These are phyloP conservation scores for Protonemura montana DNA, from an alignment of 2,888 invertebrate species.

Conservation along the genomic window DNA sequence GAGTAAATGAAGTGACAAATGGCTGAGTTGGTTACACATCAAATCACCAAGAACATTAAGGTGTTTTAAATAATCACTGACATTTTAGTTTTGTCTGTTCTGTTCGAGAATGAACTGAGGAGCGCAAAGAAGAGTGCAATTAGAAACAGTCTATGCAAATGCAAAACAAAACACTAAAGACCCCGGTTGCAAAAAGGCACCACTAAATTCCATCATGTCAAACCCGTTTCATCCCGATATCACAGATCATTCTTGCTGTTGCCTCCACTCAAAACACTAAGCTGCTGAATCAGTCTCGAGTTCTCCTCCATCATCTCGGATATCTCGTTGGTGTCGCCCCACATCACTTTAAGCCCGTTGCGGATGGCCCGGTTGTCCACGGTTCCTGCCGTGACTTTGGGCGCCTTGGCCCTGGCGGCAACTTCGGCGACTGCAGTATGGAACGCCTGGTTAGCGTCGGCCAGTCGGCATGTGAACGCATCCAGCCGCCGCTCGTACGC, in stretches of 20 bases:
- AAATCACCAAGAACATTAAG: too few species aligned
- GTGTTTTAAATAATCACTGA: too few species aligned
- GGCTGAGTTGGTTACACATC: too few species aligned
- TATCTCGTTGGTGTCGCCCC: conserved; percentile 57
- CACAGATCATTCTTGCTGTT: conserved; percentile 27
- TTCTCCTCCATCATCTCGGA: conserved; percentile 59
- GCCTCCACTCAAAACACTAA: conserved; percentile 53
- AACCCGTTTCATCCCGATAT: not conserved
- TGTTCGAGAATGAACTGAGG: too few species aligned
- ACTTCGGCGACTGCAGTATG: conserved; percentile 29
- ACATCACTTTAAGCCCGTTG: conserved; percentile 55
- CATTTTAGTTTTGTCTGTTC: too few species aligned
- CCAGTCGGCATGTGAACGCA: conserved; percentile 55
- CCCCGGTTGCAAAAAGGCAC: not conserved
- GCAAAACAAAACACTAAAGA: too few species aligned
- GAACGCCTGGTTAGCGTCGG: conserved; percentile 40
- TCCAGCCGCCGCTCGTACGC: conserved; percentile 62
- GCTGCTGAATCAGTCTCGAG: conserved; percentile 58
- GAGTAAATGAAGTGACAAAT: too few species aligned
- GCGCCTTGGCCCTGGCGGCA: conserved; percentile 39
- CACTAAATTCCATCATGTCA: not conserved
- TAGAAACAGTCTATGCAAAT: too few species aligned
- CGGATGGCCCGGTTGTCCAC: conserved; percentile 47
- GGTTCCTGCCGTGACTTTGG: not conserved
- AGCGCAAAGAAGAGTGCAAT: too few species aligned